A percentile compares a stretch with the other conserved stretches of the same genome.
Conservation (phyloP, 1,140 invertebrate genomes). For the Hormaphis cornu region DNA sequence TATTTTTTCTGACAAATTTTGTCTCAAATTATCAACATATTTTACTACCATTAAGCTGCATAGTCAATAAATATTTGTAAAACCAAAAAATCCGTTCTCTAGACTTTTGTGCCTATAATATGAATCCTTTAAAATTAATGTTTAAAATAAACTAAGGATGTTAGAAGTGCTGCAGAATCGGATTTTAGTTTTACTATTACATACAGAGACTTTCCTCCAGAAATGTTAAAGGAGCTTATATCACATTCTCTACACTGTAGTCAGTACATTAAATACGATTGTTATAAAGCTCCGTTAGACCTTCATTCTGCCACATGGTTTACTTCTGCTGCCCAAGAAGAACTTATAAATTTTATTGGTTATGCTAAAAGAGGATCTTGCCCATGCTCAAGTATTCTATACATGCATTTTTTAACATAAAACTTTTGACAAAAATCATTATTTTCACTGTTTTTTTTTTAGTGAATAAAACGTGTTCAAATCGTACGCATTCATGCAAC, state of each 20-base stretch:
- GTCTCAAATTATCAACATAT: no score
- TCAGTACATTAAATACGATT: constrained; percentile 85
- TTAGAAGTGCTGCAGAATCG: constrained; percentile 59
- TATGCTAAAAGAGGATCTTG: constrained; percentile 62
- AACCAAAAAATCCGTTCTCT: no score
- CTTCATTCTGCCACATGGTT: constrained; percentile 86
- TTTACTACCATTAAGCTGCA: no score
- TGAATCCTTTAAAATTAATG: no score
- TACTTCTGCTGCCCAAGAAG: constrained; percentile 62
- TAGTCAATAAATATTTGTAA: no score
- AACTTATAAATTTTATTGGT: constrained; percentile 72
- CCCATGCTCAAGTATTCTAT: constrained; percentile 53
- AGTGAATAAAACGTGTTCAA: constrained; percentile 67
- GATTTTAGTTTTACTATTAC: constrained; percentile 77
- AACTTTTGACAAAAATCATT: neutral
- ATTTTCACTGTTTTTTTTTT: constrained; percentile 40
- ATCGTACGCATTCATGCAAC: constrained; percentile 72
- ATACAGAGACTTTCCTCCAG: constrained; percentile 77
- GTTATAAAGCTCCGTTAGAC: constrained; percentile 75
- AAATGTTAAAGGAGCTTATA: constrained; percentile 82
- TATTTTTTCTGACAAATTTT: no score
- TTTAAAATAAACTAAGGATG: constrained; percentile 48
- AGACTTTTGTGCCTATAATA: no score
- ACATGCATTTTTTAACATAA: neutral
- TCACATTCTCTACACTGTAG: constrained; percentile 79